These are phyloP conservation scores for Phataginus tricuspis DNA, from an alignment of 2,797 vertebrate species.

Conservation along the genomic window DNA sequence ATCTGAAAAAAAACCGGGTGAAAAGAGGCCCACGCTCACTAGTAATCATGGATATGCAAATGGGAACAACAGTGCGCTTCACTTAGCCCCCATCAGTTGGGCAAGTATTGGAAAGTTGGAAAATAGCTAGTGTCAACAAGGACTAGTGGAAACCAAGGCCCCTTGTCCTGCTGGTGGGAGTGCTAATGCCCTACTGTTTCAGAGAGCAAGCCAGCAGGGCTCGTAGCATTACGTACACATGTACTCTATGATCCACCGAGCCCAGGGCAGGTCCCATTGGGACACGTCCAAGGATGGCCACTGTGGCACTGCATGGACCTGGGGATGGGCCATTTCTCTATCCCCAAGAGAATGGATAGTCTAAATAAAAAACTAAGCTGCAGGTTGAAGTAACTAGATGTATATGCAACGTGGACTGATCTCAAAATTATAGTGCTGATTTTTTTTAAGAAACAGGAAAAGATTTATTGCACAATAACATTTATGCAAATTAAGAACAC, in stretches of 20 bases:
- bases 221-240: neutral
- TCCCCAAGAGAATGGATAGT: neutral
- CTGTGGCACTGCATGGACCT: neutral
- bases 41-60: slow-evolving; percentile 4
- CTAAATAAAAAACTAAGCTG: neutral
- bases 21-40: neutral
- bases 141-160: neutral
- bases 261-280: neutral
- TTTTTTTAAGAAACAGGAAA: slow-evolving; percentile 58
- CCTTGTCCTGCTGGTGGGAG: neutral
- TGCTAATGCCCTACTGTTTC: neutral
- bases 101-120: neutral
- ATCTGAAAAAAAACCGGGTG: neutral
- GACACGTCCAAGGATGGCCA: neutral
- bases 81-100: neutral
- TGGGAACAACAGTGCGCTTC: neutral
- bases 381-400: slow-evolving; percentile 42
- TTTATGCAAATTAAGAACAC: slow-evolving; percentile 76
- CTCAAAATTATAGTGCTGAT: slow-evolving; percentile 28
- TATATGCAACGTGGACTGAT: neutral
- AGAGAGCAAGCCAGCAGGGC: neutral
- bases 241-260: neutral
- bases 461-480: slow-evolving; percentile 78
- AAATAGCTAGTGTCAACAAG: neutral
- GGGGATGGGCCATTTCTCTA: neutral